Evolutionary conservation across 1,140 invertebrate genomes (phyloP).

Genomic region (Danaus plexippus): DNA sequence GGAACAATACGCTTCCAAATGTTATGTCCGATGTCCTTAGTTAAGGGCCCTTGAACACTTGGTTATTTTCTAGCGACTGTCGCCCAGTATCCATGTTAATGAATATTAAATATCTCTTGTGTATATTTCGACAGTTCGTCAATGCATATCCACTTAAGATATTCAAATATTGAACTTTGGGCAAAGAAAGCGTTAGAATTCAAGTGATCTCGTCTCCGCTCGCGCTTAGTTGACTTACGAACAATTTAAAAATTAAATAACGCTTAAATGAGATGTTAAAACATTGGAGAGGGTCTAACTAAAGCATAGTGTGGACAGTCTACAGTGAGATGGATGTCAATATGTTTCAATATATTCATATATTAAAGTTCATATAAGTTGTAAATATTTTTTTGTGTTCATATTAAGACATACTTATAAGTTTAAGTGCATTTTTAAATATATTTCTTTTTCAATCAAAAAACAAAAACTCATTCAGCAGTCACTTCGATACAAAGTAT

Average conservation of each 20-base stretch:
- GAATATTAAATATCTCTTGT: slow-evolving; percentile 65
- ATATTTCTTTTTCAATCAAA: neutral
- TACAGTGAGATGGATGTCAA: slow-evolving; percentile 1
- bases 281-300: slow-evolving; percentile 26
- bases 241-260: slow-evolving; percentile 69
- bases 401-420: neutral
- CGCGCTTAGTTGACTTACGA: slow-evolving; percentile 62
- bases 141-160: slow-evolving; percentile 67
- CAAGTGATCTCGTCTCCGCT: slow-evolving; percentile 65
- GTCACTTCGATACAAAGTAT: slow-evolving; percentile 2
- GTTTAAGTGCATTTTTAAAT: too few relatives aligned
- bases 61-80: slow-evolving; percentile 33
- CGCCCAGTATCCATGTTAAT: slow-evolving; percentile 45
- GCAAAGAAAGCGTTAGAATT: slow-evolving; percentile 71
- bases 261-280: slow-evolving; percentile 63
- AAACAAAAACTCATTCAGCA: slow-evolving; percentile 6
- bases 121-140: slow-evolving; percentile 58
- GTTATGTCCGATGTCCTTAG: slow-evolving; percentile 51
- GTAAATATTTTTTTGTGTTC: neutral
- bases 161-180: slow-evolving; percentile 69
- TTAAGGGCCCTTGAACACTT: slow-evolving; percentile 21
- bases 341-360: neutral
- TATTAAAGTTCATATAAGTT: neutral
- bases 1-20: slow-evolving; percentile 52
- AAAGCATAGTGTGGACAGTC: slow-evolving; percentile 37